These are phyloP conservation scores for Nothoprocta perdicaria DNA, from an alignment of 2,113 vertebrate species.

Conservation along the genomic window DNA sequence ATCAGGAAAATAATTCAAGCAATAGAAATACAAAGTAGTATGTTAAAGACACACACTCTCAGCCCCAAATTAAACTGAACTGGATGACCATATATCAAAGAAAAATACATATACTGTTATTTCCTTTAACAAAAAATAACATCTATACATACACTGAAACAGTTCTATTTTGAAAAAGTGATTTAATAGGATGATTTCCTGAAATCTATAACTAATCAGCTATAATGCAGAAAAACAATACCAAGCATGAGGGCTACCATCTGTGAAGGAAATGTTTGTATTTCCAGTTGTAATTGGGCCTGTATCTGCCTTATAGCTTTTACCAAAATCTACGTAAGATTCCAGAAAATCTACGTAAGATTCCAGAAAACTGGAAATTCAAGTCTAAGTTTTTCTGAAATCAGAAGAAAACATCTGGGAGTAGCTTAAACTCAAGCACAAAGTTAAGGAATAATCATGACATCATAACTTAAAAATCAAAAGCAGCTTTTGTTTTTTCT, in stretches of 20 bases:
- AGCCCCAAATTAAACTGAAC: not conserved
- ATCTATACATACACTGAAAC: not conserved
- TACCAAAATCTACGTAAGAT: not conserved
- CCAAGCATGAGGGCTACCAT: not conserved
- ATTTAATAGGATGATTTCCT: not conserved
- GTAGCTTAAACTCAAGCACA: not conserved
- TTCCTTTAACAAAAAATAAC: not conserved
- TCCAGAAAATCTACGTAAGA: accelerated
- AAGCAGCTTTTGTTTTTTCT: not conserved
- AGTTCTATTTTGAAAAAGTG: not conserved
- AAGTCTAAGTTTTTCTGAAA: not conserved
- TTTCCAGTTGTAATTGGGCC: not conserved
- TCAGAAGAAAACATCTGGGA: not conserved
- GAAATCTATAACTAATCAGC: not conserved
- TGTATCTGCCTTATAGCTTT: not conserved
- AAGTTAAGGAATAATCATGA: not conserved
- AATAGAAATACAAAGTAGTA: not conserved
- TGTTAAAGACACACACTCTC: not conserved
- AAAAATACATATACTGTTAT: not conserved
- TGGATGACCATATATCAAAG: not conserved
- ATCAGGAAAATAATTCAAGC: not conserved
- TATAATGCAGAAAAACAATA: not conserved
- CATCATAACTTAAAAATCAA: not conserved
- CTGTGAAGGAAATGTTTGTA: not conserved
- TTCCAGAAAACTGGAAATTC: not conserved